Conservation (phyloP, 2,888 invertebrate genomes). For the Luperina nickerlii region DNA sequence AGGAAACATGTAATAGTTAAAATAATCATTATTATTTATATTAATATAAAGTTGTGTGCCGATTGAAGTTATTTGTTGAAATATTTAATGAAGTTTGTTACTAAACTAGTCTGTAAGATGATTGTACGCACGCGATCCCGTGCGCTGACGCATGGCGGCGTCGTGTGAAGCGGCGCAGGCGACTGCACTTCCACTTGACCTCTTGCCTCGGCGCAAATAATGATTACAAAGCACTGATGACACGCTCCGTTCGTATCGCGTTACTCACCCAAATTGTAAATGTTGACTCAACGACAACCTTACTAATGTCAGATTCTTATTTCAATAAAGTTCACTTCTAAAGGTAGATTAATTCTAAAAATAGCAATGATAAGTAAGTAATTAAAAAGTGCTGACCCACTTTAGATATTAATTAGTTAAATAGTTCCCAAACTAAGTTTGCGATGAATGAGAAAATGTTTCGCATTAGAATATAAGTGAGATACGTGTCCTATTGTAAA, state of each 20-base stretch:
- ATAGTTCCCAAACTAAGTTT: constrained; percentile 27
- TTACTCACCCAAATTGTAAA: constrained; percentile 19
- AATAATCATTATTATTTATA: not conserved
- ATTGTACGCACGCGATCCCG: not conserved
- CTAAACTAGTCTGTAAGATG: constrained; percentile 15
- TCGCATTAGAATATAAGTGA: not conserved
- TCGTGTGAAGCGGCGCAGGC: not conserved
- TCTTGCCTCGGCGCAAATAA: constrained; percentile 8
- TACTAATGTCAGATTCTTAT: constrained; percentile 2
- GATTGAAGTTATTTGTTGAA: constrained; percentile 26
- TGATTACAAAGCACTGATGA: constrained; percentile 3
- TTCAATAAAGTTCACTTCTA: constrained; percentile 3
- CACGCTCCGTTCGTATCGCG: not conserved
- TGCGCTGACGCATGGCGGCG: not conserved
- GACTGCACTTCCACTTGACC: constrained; percentile 23
- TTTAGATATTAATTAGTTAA: constrained; percentile 10
- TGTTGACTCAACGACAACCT: not conserved
- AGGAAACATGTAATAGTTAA: not conserved
- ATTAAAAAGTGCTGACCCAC: constrained; percentile 10
- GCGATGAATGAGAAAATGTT: constrained; percentile 31
- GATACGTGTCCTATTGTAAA: constrained; percentile 30
- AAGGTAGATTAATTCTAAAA: constrained; percentile 19
- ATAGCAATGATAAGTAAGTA: constrained; percentile 4
- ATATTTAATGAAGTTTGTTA: constrained; percentile 23
- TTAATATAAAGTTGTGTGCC: not conserved